phyloP scores from a whole-genome alignment of 2,888 invertebrate genomes.

The Myopa tessellatipennis region DNA sequence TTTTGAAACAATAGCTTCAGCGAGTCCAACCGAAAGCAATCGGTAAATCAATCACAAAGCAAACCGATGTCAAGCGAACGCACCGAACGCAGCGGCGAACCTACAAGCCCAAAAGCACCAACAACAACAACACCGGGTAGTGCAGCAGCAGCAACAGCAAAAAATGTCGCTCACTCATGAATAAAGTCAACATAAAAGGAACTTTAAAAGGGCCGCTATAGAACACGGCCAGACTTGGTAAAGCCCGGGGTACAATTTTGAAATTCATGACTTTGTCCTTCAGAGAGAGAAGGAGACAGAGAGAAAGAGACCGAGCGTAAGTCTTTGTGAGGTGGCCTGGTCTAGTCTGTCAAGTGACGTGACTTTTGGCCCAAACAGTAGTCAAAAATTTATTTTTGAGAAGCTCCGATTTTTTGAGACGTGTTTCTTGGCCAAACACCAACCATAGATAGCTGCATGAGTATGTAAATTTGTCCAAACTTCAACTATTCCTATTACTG shows the following conservation, averaged over 20 bases:
- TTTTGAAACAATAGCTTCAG: conserved; percentile 18
- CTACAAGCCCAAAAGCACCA: neutral
- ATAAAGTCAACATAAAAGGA: conserved; percentile 34
- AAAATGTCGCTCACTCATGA: conserved; percentile 28
- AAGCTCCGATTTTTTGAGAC: too few relatives aligned
- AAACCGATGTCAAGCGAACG: conserved; percentile 17
- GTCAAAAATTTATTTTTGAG: neutral
- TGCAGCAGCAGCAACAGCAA: neutral
- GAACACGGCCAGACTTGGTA: conserved; percentile 19
- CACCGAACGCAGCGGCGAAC: neutral
- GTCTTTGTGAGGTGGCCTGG: too few relatives aligned
- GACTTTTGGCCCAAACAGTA: neutral
- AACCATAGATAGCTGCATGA: neutral
- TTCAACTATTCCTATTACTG: neutral
- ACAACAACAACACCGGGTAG: neutral
- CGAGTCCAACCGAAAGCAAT: conserved; percentile 30
- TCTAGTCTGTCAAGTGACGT: neutral
- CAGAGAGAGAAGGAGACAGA: neutral
- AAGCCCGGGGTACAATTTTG: conserved; percentile 15
- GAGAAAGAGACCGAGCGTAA: neutral
- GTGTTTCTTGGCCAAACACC: neutral
- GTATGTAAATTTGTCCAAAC: too few relatives aligned
- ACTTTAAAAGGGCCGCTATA: conserved; percentile 22
- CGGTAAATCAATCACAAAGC: conserved; percentile 35
- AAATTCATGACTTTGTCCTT: conserved; percentile 19